Evolutionary conservation across 2,888 invertebrate species (phyloP).

Genomic region (Rotaria macrura): DNA sequence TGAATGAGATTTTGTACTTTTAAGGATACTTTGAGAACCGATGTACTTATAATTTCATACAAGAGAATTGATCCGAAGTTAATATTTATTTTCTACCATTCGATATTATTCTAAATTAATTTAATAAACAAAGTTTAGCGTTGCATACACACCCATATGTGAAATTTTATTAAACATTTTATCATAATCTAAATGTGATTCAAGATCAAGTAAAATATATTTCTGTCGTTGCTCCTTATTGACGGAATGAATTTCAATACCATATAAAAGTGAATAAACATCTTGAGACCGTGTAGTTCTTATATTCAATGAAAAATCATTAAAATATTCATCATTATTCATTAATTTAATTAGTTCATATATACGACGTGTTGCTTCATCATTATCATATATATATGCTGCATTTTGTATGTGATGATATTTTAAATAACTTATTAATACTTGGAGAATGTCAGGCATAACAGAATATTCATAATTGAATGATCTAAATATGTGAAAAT

Average conservation of each 20-base stretch:
- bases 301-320: background rate
- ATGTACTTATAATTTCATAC: too few relatives aligned
- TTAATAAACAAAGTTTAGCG: background rate
- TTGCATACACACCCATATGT: background rate
- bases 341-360: background rate
- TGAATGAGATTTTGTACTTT: too few relatives aligned
- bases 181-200: background rate
- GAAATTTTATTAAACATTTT: conserved; percentile 14
- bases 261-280: background rate
- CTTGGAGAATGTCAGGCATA: background rate
- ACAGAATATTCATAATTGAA: background rate
- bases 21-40: too few relatives aligned
- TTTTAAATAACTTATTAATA: conserved; percentile 5
- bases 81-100: too few relatives aligned
- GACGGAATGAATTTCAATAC: background rate
- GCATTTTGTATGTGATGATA: background rate
- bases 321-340: background rate
- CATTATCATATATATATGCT: background rate
- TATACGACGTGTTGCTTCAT: background rate
- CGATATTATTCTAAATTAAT: too few relatives aligned
- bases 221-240: background rate
- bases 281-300: background rate
- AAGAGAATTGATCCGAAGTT: too few relatives aligned
- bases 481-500: background rate
- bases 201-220: background rate